phyloP scores from a whole-genome alignment of 2,888 invertebrate genomes.

The Drosophila aldrichi region DNA sequence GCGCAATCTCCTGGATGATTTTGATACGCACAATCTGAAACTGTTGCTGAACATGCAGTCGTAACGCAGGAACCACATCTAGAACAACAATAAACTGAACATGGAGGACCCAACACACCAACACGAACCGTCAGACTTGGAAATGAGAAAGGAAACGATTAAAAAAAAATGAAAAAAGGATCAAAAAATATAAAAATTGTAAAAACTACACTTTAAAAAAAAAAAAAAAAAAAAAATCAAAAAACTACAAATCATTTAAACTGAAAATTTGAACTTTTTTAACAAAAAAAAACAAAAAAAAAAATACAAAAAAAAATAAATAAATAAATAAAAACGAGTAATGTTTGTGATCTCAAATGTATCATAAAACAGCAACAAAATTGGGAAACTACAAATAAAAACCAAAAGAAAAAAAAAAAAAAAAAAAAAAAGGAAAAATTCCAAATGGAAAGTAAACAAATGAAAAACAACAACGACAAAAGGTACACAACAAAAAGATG shows the following conservation, averaged over 20 bases:
- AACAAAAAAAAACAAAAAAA: constrained; percentile 59
- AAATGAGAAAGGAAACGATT: constrained; percentile 38
- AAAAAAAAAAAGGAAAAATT: constrained; percentile 30
- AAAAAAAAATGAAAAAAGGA: constrained; percentile 51
- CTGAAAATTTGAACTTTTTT: constrained; percentile 73
- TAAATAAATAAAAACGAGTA: constrained; percentile 51
- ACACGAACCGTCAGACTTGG: constrained; percentile 62
- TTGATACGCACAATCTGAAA: constrained; percentile 88
- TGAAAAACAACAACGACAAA: constrained; percentile 45
- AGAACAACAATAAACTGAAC: constrained; percentile 47
- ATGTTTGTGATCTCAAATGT: constrained; percentile 84
- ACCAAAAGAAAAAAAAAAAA: constrained; percentile 34
- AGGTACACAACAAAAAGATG: constrained; percentile 65
- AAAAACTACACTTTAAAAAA: constrained; percentile 60
- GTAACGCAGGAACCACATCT: constrained; percentile 74
- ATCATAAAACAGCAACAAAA: constrained; percentile 76
- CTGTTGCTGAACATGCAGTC: constrained; percentile 88
- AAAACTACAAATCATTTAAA: constrained; percentile 63
- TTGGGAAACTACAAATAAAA: constrained; percentile 65
- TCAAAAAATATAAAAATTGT: constrained; percentile 45
- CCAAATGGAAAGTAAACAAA: constrained; percentile 45
- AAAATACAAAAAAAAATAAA: constrained; percentile 37
- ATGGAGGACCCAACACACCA: constrained; percentile 59
- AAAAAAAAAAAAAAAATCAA: constrained; percentile 43
- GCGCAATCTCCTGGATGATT: constrained; percentile 84